Percentiles rank a stretch among this genome's conserved stretches.
phyloP scores from a whole-genome alignment of 2,888 invertebrate genomes.

The Linnaemya vulpina region DNA sequence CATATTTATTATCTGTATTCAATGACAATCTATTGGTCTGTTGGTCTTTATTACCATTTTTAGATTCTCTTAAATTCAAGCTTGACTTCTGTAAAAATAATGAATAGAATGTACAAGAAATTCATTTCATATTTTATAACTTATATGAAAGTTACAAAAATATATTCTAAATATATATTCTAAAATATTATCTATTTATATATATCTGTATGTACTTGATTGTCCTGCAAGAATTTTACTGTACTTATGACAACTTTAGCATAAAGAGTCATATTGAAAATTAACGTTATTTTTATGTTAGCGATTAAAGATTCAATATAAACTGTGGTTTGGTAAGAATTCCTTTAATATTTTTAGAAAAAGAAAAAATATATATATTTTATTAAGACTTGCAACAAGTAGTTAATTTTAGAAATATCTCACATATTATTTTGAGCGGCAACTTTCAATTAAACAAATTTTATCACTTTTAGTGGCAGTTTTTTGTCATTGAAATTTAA shows the following conservation, averaged over 20 bases:
- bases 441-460: too few species aligned
- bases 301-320: neutral
- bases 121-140: neutral
- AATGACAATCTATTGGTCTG: constrained; percentile 77
- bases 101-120: neutral
- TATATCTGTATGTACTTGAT: neutral
- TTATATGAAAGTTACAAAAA: neutral
- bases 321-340: constrained; percentile 15
- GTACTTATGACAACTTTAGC: constrained; percentile 50
- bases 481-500: too few species aligned
- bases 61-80: constrained; percentile 79
- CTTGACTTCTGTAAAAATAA: constrained; percentile 77
- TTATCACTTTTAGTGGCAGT: too few species aligned
- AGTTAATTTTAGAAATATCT: too few species aligned
- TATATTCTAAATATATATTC: neutral
- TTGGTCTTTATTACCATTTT: constrained; percentile 77
- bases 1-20: constrained; percentile 79
- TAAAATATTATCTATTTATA: too few species aligned
- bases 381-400: neutral
- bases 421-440: too few species aligned
- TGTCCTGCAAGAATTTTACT: constrained; percentile 30
- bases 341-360: constrained; percentile 26
- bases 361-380: too few species aligned
- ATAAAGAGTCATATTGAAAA: constrained; percentile 39
- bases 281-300: neutral